A percentile compares a stretch with the other conserved stretches of the same genome.
These are phyloP conservation scores for Phocoena phocoena DNA, from an alignment of 2,113 vertebrate genomes.

Conservation along the genomic window DNA sequence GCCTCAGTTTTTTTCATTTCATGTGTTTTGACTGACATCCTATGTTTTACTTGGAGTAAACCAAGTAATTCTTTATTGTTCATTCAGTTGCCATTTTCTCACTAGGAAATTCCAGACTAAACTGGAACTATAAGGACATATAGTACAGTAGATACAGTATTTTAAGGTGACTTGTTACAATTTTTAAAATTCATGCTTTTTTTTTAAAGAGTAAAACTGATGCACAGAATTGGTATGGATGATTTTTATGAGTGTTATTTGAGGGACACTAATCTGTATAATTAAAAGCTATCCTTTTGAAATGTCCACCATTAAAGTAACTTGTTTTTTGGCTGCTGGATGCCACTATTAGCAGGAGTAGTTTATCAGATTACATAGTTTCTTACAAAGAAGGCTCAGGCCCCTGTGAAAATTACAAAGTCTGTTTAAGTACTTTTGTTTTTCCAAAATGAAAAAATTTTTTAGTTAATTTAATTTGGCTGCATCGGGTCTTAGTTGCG, in stretches of 20 bases:
- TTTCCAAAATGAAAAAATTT: too few relatives aligned
- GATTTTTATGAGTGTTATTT: neutral
- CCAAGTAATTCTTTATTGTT: neutral
- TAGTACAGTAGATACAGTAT: neutral
- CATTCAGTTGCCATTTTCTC: neutral
- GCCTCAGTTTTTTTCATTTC: neutral
- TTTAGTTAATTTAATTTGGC: too few relatives aligned
- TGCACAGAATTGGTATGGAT: neutral
- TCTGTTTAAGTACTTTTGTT: neutral
- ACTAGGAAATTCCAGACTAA: neutral
- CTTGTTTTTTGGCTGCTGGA: neutral
- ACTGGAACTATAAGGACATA: neutral
- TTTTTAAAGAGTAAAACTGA: neutral
- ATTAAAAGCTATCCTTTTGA: constrained; percentile 8
- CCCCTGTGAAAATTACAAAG: neutral
- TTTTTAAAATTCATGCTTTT: neutral
- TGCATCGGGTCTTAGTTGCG: too few relatives aligned
- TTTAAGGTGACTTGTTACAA: constrained; percentile 12
- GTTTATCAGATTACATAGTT: neutral
- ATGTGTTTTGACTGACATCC: neutral
- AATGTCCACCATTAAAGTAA: constrained; percentile 8
- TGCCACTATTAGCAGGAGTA: neutral
- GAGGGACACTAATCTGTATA: neutral
- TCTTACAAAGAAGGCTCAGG: neutral
- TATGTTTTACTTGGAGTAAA: constrained; percentile 14